A percentile compares a stretch with the other conserved stretches of the same genome.
Evolutionary conservation across 2,113 vertebrate species (phyloP).

Genomic region (Pachyramphus minor): DNA sequence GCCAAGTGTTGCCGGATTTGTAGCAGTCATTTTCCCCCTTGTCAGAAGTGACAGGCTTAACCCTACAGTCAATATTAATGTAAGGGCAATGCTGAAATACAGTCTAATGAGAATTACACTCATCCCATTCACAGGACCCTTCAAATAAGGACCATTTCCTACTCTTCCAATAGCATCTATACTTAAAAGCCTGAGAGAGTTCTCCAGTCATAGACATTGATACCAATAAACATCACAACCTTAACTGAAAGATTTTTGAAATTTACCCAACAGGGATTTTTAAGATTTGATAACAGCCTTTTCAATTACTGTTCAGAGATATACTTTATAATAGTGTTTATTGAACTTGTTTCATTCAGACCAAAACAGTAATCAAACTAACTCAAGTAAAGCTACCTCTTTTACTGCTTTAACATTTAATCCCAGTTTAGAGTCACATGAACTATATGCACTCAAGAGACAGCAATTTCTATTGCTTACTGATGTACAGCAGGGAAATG

Average conservation of each 20-base stretch:
- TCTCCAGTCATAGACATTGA: slow-evolving; percentile 43
- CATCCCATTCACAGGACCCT: slow-evolving; percentile 1
- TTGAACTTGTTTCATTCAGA: background rate
- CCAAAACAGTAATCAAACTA: slow-evolving; percentile 23
- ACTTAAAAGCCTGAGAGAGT: slow-evolving; percentile 28
- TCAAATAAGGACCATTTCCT: slow-evolving; percentile 9
- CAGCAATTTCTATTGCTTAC: background rate
- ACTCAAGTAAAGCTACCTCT: background rate
- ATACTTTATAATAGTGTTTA: background rate
- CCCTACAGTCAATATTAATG: background rate
- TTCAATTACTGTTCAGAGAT: slow-evolving; percentile 28
- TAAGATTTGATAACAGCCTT: background rate
- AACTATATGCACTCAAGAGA: background rate
- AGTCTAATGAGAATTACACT: slow-evolving; percentile 29
- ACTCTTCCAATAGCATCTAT: slow-evolving; percentile 4
- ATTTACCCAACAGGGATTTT: slow-evolving; percentile 29
- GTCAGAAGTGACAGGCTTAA: slow-evolving; percentile 3
- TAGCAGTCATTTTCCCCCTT: background rate
- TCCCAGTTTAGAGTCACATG: background rate
- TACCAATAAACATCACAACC: slow-evolving; percentile 40
- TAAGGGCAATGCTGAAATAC: background rate
- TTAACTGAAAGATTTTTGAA: slow-evolving; percentile 34
- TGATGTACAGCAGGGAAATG: slow-evolving; percentile 18
- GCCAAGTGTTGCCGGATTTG: background rate
- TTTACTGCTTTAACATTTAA: background rate